phyloP scores from a whole-genome alignment of 2,888 invertebrate genomes.

The Ormia ochracea region DNA sequence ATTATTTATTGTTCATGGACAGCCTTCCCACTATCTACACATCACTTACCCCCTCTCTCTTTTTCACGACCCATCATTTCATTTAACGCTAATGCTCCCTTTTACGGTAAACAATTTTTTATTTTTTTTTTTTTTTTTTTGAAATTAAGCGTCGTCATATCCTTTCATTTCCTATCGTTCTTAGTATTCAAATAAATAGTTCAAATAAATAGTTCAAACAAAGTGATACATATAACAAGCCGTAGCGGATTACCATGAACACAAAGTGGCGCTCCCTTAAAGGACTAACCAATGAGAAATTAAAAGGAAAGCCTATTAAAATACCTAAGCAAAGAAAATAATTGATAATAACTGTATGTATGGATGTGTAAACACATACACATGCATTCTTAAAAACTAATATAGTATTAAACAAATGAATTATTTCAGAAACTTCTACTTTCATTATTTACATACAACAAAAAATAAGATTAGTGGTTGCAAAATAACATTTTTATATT shows the following conservation, averaged over 20 bases:
- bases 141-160: not conserved
- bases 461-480: not conserved
- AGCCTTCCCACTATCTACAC: no score
- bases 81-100: no score
- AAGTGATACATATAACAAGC: no score
- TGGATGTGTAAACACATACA: no score
- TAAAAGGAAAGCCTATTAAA: not conserved
- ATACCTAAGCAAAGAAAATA: not conserved
- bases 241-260: not conserved
- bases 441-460: not conserved
- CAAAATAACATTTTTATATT: constrained; percentile 9
- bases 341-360: not conserved
- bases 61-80: no score
- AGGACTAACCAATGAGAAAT: not conserved
- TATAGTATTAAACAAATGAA: no score
- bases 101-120: no score
- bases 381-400: no score
- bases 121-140: not conserved
- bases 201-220: constrained; percentile 4
- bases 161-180: constrained; percentile 36
- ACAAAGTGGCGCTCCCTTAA: constrained; percentile 26
- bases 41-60: no score
- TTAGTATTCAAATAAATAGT: constrained; percentile 28
- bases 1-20: no score
- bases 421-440: not conserved